phyloP scores from a whole-genome alignment of 2,888 invertebrate genomes.

The Cheilosia grossa region DNA sequence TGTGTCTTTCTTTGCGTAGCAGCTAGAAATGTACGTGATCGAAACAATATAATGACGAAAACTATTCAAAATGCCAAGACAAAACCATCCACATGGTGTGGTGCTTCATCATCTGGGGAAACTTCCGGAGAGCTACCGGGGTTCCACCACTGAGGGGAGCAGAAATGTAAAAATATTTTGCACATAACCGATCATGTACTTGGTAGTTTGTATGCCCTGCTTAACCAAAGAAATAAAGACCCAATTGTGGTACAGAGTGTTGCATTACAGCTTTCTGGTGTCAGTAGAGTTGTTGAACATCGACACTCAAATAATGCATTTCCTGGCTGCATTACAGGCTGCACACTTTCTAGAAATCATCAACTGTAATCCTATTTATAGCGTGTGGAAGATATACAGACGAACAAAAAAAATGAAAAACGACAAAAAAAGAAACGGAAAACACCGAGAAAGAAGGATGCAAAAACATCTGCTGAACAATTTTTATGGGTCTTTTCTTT shows the following conservation, averaged over 20 bases:
- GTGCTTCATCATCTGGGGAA: constrained; percentile 3
- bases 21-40: constrained; percentile 51
- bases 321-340: constrained; percentile 64
- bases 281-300: constrained; percentile 58
- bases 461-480: constrained; percentile 73
- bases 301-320: constrained; percentile 70
- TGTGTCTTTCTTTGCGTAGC: constrained; percentile 16
- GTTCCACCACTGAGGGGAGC: not conserved
- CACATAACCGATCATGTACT: constrained; percentile 12
- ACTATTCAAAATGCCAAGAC: constrained; percentile 50
- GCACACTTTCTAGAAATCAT: constrained; percentile 73
- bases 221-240: constrained; percentile 54
- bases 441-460: constrained; percentile 60
- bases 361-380: constrained; percentile 73
- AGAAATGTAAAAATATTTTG: constrained; percentile 13
- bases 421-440: constrained; percentile 34
- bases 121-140: constrained; percentile 49
- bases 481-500: constrained; percentile 37
- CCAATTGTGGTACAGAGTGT: constrained; percentile 68
- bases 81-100: constrained; percentile 24
- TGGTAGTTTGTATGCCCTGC: constrained; percentile 16
- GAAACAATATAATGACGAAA: constrained; percentile 54
- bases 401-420: constrained; percentile 29
- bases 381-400: constrained; percentile 50
- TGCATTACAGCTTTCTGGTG: constrained; percentile 59